Evolutionary conservation across 2,888 invertebrate species (phyloP).

Genomic region (Drosophila flavopinicola): DNA sequence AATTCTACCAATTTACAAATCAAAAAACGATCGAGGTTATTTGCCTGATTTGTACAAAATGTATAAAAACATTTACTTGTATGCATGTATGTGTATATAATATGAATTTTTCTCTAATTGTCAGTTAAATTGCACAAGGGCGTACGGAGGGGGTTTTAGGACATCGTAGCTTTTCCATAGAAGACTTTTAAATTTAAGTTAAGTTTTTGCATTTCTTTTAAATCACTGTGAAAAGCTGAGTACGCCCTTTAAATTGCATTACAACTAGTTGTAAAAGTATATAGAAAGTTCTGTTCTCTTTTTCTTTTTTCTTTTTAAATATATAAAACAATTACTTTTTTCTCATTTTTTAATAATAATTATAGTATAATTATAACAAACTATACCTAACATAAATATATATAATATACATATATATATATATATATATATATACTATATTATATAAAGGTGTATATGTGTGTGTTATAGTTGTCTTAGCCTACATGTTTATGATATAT

Average conservation of each 20-base stretch:
- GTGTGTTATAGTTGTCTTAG: slow-evolving; percentile 34
- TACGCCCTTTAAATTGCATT: slow-evolving; percentile 13
- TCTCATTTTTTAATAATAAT: slow-evolving; percentile 26
- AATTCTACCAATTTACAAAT: slow-evolving; percentile 14
- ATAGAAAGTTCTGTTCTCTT: no score
- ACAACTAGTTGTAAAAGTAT: slow-evolving; percentile 28
- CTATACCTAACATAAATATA: slow-evolving; percentile 50
- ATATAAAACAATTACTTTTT: slow-evolving; percentile 43
- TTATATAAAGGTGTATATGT: slow-evolving; percentile 25
- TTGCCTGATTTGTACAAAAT: slow-evolving; percentile 38
- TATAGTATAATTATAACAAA: slow-evolving; percentile 56
- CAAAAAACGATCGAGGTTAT: slow-evolving; percentile 22
- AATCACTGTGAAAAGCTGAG: no score
- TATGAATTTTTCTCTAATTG: slow-evolving; percentile 17
- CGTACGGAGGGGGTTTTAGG: no score
- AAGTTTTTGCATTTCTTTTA: no score
- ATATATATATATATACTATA: slow-evolving; percentile 23
- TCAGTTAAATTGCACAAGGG: slow-evolving; percentile 8
- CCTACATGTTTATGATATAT: slow-evolving; percentile 41
- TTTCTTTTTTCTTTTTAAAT: slow-evolving; percentile 11
- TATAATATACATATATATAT: slow-evolving; percentile 21
- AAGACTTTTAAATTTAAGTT: no score
- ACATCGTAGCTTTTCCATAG: no score
- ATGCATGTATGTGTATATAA: slow-evolving; percentile 5
- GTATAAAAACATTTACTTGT: slow-evolving; percentile 25